These are phyloP conservation scores for Druceiella hillmani DNA, from an alignment of 2,888 invertebrate species.

Conservation along the genomic window DNA sequence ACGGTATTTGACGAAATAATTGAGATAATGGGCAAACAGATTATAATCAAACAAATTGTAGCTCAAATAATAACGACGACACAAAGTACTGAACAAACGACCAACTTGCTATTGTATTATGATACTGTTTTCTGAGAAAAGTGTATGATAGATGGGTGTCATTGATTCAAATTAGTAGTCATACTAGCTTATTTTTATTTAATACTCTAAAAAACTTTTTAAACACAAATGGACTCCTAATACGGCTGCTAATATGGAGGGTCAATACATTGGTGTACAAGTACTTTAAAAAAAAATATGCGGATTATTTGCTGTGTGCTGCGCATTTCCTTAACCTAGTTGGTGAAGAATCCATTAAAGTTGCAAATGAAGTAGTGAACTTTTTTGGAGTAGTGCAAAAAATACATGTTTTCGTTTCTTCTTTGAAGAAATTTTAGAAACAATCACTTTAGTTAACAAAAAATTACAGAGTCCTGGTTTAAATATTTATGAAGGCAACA, in stretches of 20 bases:
- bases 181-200: conserved; percentile 10
- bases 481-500: conserved; percentile 17
- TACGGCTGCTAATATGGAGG: too few species aligned
- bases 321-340: conserved; percentile 12
- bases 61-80: conserved; percentile 5
- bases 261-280: conserved; percentile 10
- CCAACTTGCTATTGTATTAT: conserved; percentile 7
- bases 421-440: conserved; percentile 4
- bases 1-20: background rate
- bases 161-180: conserved; percentile 13
- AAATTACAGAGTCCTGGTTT: conserved; percentile 14
- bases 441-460: conserved; percentile 16
- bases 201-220: conserved; percentile 12
- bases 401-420: conserved; percentile 6
- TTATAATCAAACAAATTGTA: background rate
- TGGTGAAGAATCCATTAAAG: conserved; percentile 12
- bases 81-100: conserved; percentile 4
- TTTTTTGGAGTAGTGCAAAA: conserved; percentile 5
- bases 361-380: conserved; percentile 5
- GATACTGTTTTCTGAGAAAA: background rate
- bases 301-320: conserved; percentile 11
- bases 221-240: conserved; percentile 9
- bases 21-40: background rate
- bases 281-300: conserved; percentile 10
- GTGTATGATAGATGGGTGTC: conserved; percentile 3